Conservation (phyloP, 2,888 invertebrate genomes). For the Melieria omissa region DNA sequence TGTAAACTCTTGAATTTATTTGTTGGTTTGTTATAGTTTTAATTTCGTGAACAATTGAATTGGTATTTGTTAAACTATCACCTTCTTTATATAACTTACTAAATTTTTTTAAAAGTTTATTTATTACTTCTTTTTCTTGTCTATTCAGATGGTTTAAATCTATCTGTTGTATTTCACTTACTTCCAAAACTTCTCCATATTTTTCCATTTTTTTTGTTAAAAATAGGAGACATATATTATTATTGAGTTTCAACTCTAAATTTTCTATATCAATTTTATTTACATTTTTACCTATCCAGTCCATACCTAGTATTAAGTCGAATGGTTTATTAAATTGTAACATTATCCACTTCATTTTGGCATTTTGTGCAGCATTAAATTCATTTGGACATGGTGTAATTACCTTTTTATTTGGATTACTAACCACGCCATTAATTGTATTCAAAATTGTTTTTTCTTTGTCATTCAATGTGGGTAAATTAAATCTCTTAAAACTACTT, state of each 20-base stretch:
- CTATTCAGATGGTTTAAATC: constrained; percentile 33
- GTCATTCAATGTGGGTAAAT: too few relatives aligned
- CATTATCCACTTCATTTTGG: constrained; percentile 12
- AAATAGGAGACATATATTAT: background rate
- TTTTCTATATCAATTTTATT: constrained; percentile 40
- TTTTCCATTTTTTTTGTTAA: background rate
- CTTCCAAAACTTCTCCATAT: constrained; percentile 1
- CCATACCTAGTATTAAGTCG: constrained; percentile 16
- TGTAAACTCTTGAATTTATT: constrained; percentile 37
- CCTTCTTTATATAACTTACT: constrained; percentile 40
- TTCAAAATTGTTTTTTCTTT: too few relatives aligned
- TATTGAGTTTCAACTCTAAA: too few relatives aligned
- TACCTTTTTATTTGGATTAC: too few relatives aligned
- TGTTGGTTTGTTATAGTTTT: constrained; percentile 37
- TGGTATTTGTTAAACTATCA: constrained; percentile 35
- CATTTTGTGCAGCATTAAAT: constrained; percentile 9
- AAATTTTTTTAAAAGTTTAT: constrained; percentile 35
- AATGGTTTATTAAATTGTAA: constrained; percentile 14
- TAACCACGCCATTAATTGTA: too few relatives aligned
- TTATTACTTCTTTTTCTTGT: constrained; percentile 27
- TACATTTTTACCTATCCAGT: constrained; percentile 17
- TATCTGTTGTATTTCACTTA: constrained; percentile 37
- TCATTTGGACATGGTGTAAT: constrained; percentile 5
- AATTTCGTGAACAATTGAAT: constrained; percentile 37
- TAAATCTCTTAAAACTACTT: too few relatives aligned